Evolutionary conservation across 2,888 invertebrate genomes (phyloP).

Genomic region (Nebria salina): DNA sequence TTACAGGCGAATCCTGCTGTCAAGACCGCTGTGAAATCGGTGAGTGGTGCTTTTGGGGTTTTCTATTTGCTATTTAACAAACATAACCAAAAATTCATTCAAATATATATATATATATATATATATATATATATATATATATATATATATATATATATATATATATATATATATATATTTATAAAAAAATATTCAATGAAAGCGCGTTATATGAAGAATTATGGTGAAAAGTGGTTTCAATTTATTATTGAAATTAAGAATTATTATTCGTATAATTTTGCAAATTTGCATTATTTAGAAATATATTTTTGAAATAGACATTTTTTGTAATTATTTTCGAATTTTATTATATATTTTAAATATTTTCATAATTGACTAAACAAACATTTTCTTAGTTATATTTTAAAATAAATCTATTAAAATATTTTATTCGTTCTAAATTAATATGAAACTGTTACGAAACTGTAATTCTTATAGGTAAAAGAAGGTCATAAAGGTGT

Average conservation of each 20-base stretch:
- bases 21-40: slow-evolving; percentile 92
- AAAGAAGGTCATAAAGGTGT: slow-evolving; percentile 80
- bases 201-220: too few relatives aligned
- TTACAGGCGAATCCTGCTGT: slow-evolving; percentile 92
- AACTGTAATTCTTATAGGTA: slow-evolving; percentile 63
- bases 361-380: not conserved
- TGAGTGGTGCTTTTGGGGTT: slow-evolving; percentile 68
- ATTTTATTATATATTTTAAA: not conserved
- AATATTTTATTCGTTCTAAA: too few relatives aligned
- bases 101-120: not conserved
- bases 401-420: too few relatives aligned
- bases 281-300: not conserved
- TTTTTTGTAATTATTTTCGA: not conserved
- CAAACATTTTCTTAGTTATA: too few relatives aligned
- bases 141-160: slow-evolving; percentile 4
- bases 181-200: too few relatives aligned
- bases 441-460: not conserved
- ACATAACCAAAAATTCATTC: not conserved
- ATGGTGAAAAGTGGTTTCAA: too few relatives aligned
- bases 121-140: not conserved
- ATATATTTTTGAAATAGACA: not conserved
- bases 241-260: too few relatives aligned
- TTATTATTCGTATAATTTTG: not conserved
- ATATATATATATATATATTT: not conserved
- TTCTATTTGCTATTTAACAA: slow-evolving; percentile 32